Percentiles rank a stretch among this genome's conserved stretches.
Evolutionary conservation across 2,797 vertebrate species (phyloP).

Genomic region (Mormyrops boulengeri): DNA sequence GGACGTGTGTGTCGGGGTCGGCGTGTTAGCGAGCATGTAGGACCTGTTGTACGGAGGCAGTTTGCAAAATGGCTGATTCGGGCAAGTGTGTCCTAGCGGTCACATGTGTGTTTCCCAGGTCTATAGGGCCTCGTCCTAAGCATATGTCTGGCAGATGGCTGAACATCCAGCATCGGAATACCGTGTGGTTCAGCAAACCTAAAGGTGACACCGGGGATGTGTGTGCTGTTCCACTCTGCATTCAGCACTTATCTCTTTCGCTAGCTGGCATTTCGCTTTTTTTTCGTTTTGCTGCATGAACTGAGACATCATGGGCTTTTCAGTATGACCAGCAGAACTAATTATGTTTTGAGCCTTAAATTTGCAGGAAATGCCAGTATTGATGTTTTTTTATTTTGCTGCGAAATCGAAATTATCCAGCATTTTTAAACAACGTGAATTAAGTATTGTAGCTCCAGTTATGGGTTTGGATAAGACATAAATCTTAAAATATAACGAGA

Average conservation of each 20-base stretch:
- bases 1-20: background rate
- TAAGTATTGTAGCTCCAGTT: background rate
- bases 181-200: background rate
- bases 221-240: background rate
- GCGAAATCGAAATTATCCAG: background rate
- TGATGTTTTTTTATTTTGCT: background rate
- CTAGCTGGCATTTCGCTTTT: background rate
- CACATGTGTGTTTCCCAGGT: background rate
- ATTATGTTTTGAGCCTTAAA: background rate
- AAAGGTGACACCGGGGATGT: background rate
- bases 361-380: background rate
- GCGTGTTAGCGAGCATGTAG: background rate
- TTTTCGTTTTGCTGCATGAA: background rate
- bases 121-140: background rate
- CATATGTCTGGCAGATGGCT: background rate
- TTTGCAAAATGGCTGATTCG: conserved; percentile 10
- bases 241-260: background rate
- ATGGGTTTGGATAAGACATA: background rate
- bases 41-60: background rate
- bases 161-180: background rate
- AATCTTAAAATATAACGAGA: background rate
- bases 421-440: background rate
- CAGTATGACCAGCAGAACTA: background rate
- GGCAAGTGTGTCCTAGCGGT: background rate
- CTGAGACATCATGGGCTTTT: background rate